Evolutionary conservation across 2,888 invertebrate species (phyloP), one percentile per base, ranked within the genome.

Genomic region (Sarcophaga caerulescens): DNA sequence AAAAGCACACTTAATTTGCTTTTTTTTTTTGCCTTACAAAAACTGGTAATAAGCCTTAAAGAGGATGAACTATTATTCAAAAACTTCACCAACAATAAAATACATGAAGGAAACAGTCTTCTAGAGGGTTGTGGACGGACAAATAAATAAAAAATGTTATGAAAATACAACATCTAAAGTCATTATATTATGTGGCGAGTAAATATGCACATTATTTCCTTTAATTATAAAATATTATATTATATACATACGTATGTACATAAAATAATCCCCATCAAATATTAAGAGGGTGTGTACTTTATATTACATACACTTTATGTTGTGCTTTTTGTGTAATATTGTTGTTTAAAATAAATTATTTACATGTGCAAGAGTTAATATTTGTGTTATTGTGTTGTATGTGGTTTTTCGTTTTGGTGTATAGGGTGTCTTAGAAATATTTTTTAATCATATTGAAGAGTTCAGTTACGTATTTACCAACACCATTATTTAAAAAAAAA

Each of bases 381-480:
- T 66, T 77, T 68, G 66, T 78, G 12, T 68, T 69, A 71, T n/a
- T n/a, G 44, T 66, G 65, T 71, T 68, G 52, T 66, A 75, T 80
- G 78, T 35, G 65, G 76, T 52, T 84, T 35, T 84, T 85, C 35
- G 47, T 69, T 59, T 14, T 52, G 35, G 12, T 52, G 14, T 73
- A 3, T 52, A 60, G 57, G 57, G 4, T 57, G 21, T 45, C 75
- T 57, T 25, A 52, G 44, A 12, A 19, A 21, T 57, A n/a, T 60
- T 14, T 65, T 52, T 73, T 35, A 35, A 8, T 35, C 35, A 23
- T 73, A 66, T 52, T 65, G 21, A 76, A 52, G 57, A 69, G 57
- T 80, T 85, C 76, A 85, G 83, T 83, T 80, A 85, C 71, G 45
- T 62, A 63, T 82, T 79, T 79, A 73, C 80, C 82, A 85, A 85